Evolutionary conservation across 2,888 invertebrate genomes (phyloP).

Genomic region (Euclidia mi): DNA sequence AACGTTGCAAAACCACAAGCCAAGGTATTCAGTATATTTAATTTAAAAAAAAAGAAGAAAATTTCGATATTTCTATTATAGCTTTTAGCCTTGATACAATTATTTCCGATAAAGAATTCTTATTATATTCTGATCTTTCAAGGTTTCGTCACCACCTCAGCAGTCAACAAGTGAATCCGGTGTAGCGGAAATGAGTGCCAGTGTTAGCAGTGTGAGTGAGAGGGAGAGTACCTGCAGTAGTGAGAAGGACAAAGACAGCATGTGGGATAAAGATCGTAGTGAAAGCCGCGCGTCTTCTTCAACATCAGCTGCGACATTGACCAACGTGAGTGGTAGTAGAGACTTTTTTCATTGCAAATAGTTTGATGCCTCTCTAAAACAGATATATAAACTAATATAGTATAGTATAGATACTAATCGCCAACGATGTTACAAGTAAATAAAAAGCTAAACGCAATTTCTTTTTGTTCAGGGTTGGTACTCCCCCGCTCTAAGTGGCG

Average conservation of each 20-base stretch:
- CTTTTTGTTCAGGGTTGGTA: constrained; percentile 92
- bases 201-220: constrained; percentile 80
- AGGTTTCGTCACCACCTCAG: constrained; percentile 67
- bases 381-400: too few species aligned
- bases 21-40: constrained; percentile 46
- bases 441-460: too few species aligned
- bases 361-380: too few species aligned
- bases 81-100: not conserved
- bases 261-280: constrained; percentile 84
- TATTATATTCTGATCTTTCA: not conserved
- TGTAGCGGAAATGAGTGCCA: constrained; percentile 80
- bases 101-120: not conserved
- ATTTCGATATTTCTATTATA: too few species aligned
- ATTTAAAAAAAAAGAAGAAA: too few species aligned
- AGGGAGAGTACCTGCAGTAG: constrained; percentile 77
- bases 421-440: too few species aligned
- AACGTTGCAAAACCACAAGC: constrained; percentile 63
- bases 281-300: constrained; percentile 84
- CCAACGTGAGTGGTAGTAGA: constrained; percentile 89
- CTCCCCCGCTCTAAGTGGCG: constrained; percentile 92
- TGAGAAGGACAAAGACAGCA: constrained; percentile 84
- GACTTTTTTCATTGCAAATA: not conserved
- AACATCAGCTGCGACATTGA: constrained; percentile 90
- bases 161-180: constrained; percentile 73
- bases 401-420: too few species aligned